A percentile compares a stretch with the other conserved stretches of the same genome.
These are phyloP conservation scores for Lithodes maja DNA, from an alignment of 2,888 invertebrate genomes.

Conservation along the genomic window DNA sequence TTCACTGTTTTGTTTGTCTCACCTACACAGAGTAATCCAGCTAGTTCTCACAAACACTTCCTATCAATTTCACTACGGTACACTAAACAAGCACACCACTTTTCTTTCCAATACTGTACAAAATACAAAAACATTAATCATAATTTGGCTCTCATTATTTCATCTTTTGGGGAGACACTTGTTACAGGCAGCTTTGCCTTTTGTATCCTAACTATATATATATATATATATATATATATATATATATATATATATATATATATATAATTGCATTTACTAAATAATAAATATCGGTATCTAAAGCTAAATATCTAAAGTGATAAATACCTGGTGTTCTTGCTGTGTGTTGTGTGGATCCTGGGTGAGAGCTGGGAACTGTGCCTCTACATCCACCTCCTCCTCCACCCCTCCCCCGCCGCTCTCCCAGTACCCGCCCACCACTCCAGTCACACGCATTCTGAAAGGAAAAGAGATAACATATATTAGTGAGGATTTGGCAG, in stretches of 20 bases:
- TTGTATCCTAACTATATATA: constrained; percentile 42
- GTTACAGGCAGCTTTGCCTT: not conserved
- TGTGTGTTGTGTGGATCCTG: constrained; percentile 37
- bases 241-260: not conserved
- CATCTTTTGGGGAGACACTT: too few species aligned
- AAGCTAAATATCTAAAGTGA: not conserved
- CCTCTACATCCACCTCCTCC: constrained; percentile 54
- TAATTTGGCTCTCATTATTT: too few species aligned
- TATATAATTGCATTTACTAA: not conserved
- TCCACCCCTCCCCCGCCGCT: constrained; percentile 33
- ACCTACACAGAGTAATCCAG: too few species aligned
- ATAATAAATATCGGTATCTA: not conserved
- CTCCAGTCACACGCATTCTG: constrained; percentile 50
- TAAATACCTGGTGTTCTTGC: constrained; percentile 29
- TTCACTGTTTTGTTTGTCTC: too few species aligned
- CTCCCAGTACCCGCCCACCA: constrained; percentile 46
- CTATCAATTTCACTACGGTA: too few species aligned
- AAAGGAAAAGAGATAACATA: not conserved
- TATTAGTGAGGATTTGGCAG: too few species aligned
- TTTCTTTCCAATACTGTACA: too few species aligned
- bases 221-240: constrained; percentile 40
- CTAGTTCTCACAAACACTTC: too few species aligned
- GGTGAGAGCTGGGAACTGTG: constrained; percentile 44
- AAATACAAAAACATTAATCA: too few species aligned
- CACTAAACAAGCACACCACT: too few species aligned